Evolutionary conservation across 2,113 vertebrate genomes (phyloP), one percentile per base, ranked within the genome.

Genomic region (Hipposideros armiger): DNA sequence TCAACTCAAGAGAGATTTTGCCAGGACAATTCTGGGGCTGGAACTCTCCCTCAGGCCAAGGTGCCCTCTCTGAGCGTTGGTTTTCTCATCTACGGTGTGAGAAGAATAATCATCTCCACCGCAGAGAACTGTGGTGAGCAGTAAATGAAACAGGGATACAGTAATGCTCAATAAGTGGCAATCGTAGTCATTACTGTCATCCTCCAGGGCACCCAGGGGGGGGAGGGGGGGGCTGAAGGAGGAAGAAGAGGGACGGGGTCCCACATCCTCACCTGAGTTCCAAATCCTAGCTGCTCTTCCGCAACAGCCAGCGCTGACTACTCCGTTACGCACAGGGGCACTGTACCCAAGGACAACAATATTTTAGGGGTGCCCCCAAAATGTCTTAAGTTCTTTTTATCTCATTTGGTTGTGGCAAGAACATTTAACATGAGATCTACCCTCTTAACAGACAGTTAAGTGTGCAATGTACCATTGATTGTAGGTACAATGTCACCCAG

Each of bases 11-110:
- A 60, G 10, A 76, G 54, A 50, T 13, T 42, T 62, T 66, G 22
- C 50, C 58, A 26, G 19, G 36, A 36, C 52, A 74, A 87, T 15
- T 64, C 77, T 69, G 17, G 36, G 11, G 28, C 56, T 85, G 9
- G 70, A 87, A 28, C 24, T 26, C 30, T 11, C 30, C 2, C 0
- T 42, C 30, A 22, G 64, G 30, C 83, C 74, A 72, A 52, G 32
- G 5, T 26, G 45, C 67, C 62, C 62, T 85, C 47, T 87, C 56
- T 17, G 28, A 70, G n/a, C 6, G 11, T 3, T 4, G 0, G 42
- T 62, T 70, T 92, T 92, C 56, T 70, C 45, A 80, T 22, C 82
- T 80, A 66, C 72, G 22, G 70, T 82, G 20, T n/a, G 22, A n/a
- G 20, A 19, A 45, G 26, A 82, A 81, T 14, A 84, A n/a, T 60